Conservation (phyloP, 2,888 invertebrate species). For the Pristionchus maxplancki region DNA sequence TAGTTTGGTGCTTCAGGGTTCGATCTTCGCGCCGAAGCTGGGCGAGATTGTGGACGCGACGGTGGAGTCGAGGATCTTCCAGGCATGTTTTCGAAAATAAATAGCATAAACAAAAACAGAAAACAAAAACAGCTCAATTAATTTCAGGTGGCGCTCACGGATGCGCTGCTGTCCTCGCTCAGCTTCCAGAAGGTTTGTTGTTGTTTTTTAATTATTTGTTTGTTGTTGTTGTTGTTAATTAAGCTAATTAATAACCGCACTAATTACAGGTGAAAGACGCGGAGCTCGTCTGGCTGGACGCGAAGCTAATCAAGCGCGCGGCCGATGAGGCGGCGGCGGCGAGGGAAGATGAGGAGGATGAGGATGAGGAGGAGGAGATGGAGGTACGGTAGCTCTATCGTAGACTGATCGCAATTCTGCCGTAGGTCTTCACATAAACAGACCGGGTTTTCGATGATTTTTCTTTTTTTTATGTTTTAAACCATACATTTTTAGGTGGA, state of each 20-base stretch:
- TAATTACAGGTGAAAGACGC: slow-evolving; percentile 84
- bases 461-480: not conserved
- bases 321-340: slow-evolving; percentile 52
- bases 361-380: slow-evolving; percentile 34
- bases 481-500: not conserved
- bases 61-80: slow-evolving; percentile 97
- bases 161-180: slow-evolving; percentile 83
- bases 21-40: slow-evolving; percentile 87
- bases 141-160: slow-evolving; percentile 82
- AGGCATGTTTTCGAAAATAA: slow-evolving; percentile 79
- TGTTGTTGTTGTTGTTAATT: not conserved
- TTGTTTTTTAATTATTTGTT: slow-evolving; percentile 44
- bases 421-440: too few relatives aligned
- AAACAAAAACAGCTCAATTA: not conserved
- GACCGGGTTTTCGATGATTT: too few relatives aligned
- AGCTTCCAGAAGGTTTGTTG: slow-evolving; percentile 78
- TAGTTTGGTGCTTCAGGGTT: slow-evolving; percentile 63
- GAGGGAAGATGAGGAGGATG: slow-evolving; percentile 27
- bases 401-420: too few relatives aligned
- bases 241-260: not conserved
- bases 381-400: slow-evolving; percentile 27
- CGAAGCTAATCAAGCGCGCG: slow-evolving; percentile 65
- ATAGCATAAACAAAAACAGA: not conserved
- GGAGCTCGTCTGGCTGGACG: slow-evolving; percentile 93
- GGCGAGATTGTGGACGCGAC: slow-evolving; percentile 93